phyloP scores from a whole-genome alignment of 2,113 vertebrate genomes.

The Tupaia chinensis region DNA sequence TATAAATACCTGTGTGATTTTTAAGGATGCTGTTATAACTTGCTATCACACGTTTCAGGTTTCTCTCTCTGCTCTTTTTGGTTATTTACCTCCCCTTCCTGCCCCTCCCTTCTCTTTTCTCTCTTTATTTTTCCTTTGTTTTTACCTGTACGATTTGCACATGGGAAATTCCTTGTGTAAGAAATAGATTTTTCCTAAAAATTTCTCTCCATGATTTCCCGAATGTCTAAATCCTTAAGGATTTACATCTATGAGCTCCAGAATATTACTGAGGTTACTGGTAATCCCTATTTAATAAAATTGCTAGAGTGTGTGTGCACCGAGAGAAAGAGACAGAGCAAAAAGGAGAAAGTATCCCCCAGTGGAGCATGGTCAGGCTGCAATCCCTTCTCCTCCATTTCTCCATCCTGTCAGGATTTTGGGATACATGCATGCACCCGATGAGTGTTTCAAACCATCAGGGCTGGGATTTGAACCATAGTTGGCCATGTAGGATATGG shows the following conservation, averaged over 20 bases:
- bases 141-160: neutral
- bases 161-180: neutral
- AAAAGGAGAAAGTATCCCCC: no score
- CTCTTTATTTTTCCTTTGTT: neutral
- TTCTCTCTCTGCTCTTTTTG: constrained; percentile 32
- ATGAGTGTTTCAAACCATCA: no score
- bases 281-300: neutral
- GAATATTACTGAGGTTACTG: neutral
- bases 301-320: no score
- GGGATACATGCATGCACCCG: no score
- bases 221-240: neutral
- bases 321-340: no score
- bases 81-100: neutral
- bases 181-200: neutral
- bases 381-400: no score
- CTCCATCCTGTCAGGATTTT: no score
- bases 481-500: no score
- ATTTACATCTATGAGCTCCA: neutral
- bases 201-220: neutral
- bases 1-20: neutral
- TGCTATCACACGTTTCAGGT: neutral
- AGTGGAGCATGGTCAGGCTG: no score
- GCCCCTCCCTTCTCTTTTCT: accelerated
- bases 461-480: no score
- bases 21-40: neutral